Evolutionary conservation across 2,797 vertebrate species (phyloP).

Genomic region (Octomys mimax): DNA sequence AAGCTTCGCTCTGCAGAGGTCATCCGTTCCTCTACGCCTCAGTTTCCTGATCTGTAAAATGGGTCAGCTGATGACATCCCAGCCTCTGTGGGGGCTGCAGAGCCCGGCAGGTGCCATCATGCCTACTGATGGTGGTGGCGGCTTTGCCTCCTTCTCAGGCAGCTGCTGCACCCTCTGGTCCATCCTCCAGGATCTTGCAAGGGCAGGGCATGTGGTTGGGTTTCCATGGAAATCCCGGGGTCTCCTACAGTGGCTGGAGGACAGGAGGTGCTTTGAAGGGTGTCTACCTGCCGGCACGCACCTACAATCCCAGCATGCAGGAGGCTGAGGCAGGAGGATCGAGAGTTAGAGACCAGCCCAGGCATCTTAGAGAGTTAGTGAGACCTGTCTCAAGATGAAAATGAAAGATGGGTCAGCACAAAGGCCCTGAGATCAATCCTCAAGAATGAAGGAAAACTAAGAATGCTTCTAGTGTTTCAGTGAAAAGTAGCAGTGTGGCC

Average conservation of each 20-base stretch:
- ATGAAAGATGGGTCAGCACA: background rate
- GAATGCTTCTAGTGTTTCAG: background rate
- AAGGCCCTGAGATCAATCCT: background rate
- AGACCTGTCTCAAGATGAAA: background rate
- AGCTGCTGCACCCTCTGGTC: too few relatives aligned
- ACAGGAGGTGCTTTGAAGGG: background rate
- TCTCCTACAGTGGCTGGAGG: background rate
- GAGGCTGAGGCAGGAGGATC: background rate
- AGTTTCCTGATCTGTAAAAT: background rate
- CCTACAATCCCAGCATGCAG: background rate
- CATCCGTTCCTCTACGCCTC: background rate
- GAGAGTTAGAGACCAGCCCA: background rate
- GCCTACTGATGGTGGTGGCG: too few relatives aligned
- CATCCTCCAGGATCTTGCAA: fast-evolving
- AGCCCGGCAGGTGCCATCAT: fast-evolving
- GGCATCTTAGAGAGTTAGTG: background rate
- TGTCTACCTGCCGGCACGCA: background rate
- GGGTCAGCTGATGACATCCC: background rate
- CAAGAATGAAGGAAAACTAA: background rate
- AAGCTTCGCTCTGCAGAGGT: fast-evolving
- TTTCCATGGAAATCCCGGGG: background rate
- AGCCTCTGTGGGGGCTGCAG: background rate
- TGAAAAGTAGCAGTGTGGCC: background rate
- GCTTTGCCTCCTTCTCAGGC: background rate
- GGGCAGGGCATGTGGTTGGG: too few relatives aligned